Evolutionary conservation across 1,140 invertebrate species (phyloP), one percentile per base, ranked within the genome.

Genomic region (Amyelois transitella): DNA sequence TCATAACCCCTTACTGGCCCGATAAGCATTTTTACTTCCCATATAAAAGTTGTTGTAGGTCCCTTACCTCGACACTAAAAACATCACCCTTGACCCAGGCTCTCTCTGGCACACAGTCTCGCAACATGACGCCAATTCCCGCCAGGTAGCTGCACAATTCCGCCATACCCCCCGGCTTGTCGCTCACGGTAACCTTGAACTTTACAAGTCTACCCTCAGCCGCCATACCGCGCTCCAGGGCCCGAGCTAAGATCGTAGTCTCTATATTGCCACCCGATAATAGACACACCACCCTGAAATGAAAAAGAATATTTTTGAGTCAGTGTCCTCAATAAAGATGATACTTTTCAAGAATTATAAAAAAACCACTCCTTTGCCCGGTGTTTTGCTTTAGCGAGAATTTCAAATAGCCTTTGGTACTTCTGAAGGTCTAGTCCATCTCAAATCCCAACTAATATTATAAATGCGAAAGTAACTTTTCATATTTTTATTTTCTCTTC

Each of bases 181-280:
- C 97, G 67, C 91, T 94, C 6, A 98, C 93, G 0, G 94, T 96
- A 62, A 87, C 84, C 68, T 93, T 93, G 77, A 98, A 96, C 72
- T 96, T 95, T 10, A 97, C 89, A 19, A 98, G 86, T 7, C 97
- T 90, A 1, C 96, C 96, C 77, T 98, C 96, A 0, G 94, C 95
- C 1, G 96, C 96, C 69, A 98, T 87, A 18, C 96, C 97, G 48
- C 97, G 89, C 71, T 98, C 97, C 53, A 98, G 88, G 48, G 96
- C 96, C 20, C 97, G 89, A 0, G 96, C 96, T 43, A 98, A 90
- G 0, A 97, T 93, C 0, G 96, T 97, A 3, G 96, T 96, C 72
- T 98, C 96, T 51, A 98, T 98, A 87, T 98, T 98, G 19, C 97
- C 97, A 1, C 97, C 97, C 75, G 94, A 95, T 0, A 98, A 77